Base-by-base conservation (phyloP, 2,888 invertebrate genomes). In the Eristalinus sepulchralis region DNA sequence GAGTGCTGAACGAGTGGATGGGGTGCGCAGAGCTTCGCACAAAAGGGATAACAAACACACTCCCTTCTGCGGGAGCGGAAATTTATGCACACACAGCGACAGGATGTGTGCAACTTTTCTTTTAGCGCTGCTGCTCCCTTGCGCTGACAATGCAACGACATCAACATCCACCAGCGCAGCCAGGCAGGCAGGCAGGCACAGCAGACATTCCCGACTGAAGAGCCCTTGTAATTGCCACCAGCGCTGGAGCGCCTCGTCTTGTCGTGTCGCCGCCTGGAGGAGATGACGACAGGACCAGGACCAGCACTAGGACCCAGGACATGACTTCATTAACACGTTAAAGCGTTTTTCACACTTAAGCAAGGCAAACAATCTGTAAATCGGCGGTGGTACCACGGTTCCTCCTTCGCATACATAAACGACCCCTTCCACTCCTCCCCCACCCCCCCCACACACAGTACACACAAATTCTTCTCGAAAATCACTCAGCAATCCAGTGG, bases 321-420 rank as follows among this genome's bases (percentile, higher is more conserved):
- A 83, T 83, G 86, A 86, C 86, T 86, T 86, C 86, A 86, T 86
- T 86, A 86, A 86, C 78, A 83, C 86, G 86, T 86, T 86, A 83
- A 83, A 86, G 75, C 72, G 75, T 83, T 83, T 86, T 86, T 86
- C 86, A 86, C 86, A 86, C 86, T 86, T 83, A 83, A 79, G 83
- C 83, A 83, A 71, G 86, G 62, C 83, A 86, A 86, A 83, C 86
- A 86, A 76, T 83, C 83, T 86, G 86, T 75, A 86, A 86, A 86
- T 86, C 78, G 78, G 79, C 55, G 39, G 62, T 83, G 72, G 72
- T 72, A 47, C 53, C 62, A 59, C 11, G 55, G 55, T 20, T 8
- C 34, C 24, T 34, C 34, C n/a, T 17, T 8, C 55, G 9, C 64
- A 36, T 39, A 36, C 64, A 57, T 9, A 27, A 34, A 57, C 17